phyloP scores from a whole-genome alignment of 2,797 vertebrate species.

The Catostomus latipinnis region DNA sequence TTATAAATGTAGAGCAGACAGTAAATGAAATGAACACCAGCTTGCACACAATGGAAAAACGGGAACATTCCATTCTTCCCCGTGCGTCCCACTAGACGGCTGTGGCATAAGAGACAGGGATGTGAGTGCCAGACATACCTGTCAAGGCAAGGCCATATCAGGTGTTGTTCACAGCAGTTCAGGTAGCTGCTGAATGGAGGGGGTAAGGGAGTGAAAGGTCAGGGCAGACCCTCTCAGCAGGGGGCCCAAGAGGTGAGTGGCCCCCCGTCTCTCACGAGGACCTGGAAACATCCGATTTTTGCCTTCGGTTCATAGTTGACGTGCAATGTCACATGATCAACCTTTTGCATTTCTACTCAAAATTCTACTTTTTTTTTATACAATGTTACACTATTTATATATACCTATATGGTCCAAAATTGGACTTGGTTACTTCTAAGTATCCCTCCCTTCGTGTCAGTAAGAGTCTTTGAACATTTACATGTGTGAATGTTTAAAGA shows the following conservation, averaged over 20 bases:
- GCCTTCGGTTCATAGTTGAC: background rate
- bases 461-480: no score
- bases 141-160: slow-evolving; percentile 50
- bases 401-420: no score
- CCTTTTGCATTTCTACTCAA: no score
- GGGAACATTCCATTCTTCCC: slow-evolving; percentile 48
- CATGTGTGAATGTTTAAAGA: no score
- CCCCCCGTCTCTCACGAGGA: slow-evolving; percentile 51
- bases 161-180: slow-evolving; percentile 54
- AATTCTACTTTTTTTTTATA: no score
- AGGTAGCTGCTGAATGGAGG: slow-evolving; percentile 52
- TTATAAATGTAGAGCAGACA: slow-evolving; percentile 54
- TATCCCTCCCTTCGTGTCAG: no score
- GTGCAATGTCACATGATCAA: no score
- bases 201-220: slow-evolving; percentile 64
- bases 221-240: slow-evolving; percentile 55
- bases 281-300: background rate
- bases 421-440: no score
- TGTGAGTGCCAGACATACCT: slow-evolving; percentile 61
- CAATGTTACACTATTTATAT: no score
- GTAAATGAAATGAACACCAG: slow-evolving; percentile 66
- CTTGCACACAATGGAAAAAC: slow-evolving; percentile 60
- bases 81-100: slow-evolving; percentile 33
- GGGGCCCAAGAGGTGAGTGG: slow-evolving; percentile 63
- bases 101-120: slow-evolving; percentile 32